Percentiles rank a stretch among this genome's conserved stretches.
phyloP scores from a whole-genome alignment of 2,113 vertebrate genomes.

The Dasyprocta punctata region DNA sequence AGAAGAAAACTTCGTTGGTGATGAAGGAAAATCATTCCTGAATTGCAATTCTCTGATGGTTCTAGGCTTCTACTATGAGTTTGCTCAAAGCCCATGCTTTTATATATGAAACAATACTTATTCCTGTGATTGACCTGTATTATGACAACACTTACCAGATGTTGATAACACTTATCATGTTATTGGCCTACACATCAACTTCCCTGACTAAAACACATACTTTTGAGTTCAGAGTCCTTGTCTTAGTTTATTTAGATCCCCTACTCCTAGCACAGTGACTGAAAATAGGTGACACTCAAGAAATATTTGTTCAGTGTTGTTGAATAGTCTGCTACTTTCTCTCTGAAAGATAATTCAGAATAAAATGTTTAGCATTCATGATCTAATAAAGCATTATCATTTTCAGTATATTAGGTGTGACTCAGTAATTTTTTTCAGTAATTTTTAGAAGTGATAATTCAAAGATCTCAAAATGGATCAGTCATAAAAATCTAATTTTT shows the following conservation, averaged over 20 bases:
- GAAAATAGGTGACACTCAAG: background rate
- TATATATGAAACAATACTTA: background rate
- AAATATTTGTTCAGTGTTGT: background rate
- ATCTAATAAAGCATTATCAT: background rate
- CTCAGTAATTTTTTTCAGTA: background rate
- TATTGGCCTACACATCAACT: background rate
- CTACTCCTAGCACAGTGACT: background rate
- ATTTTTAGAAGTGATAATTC: background rate
- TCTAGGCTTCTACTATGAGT: background rate
- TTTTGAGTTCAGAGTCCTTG: background rate
- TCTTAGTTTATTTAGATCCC: background rate
- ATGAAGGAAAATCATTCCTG: background rate
- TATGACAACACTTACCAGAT: background rate
- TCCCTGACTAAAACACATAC: background rate
- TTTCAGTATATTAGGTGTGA: conserved; percentile 10
- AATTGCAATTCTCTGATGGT: background rate
- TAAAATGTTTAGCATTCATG: background rate
- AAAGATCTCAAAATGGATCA: conserved; percentile 3
- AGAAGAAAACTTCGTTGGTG: background rate
- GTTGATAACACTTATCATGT: background rate
- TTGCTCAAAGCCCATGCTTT: background rate
- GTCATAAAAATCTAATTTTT: background rate
- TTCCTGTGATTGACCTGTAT: background rate
- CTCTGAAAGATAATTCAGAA: conserved; percentile 28
- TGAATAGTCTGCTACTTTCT: background rate